Evolutionary conservation across 2,113 vertebrate genomes (phyloP).

Genomic region (Albula goreensis): DNA sequence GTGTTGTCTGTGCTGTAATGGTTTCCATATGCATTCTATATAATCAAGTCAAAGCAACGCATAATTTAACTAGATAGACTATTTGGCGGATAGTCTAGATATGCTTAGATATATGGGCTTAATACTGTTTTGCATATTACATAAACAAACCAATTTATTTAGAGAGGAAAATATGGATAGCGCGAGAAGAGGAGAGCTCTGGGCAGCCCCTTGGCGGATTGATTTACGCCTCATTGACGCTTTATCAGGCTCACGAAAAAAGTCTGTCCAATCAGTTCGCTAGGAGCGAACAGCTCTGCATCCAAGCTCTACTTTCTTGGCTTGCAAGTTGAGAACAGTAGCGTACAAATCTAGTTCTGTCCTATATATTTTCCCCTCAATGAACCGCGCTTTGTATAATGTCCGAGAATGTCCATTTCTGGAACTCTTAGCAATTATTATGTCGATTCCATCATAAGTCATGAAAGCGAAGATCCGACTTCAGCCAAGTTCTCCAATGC

Average conservation of each 20-base stretch:
- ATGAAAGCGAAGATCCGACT: constrained; percentile 89
- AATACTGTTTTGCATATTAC: constrained; percentile 64
- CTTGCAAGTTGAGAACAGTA: constrained; percentile 77
- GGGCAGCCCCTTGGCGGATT: constrained; percentile 80
- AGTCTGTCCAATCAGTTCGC: constrained; percentile 96
- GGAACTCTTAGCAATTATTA: constrained; percentile 98
- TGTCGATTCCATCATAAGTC: constrained; percentile 99
- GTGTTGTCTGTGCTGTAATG: constrained; percentile 44
- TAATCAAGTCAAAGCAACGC: constrained; percentile 34
- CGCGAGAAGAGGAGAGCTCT: constrained; percentile 69
- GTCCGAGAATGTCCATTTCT: constrained; percentile 98
- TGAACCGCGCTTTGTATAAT: constrained; percentile 87
- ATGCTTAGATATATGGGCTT: constrained; percentile 10
- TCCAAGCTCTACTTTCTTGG: constrained; percentile 90
- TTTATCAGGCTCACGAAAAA: constrained; percentile 93
- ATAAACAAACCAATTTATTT: constrained; percentile 65
- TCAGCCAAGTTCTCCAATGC: constrained; percentile 83
- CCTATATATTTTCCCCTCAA: constrained; percentile 77
- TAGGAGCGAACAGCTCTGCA: constrained; percentile 77
- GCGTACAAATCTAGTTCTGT: constrained; percentile 75
- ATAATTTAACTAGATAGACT: constrained; percentile 37
- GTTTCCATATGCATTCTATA: constrained; percentile 39
- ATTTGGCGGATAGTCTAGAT: constrained; percentile 6
- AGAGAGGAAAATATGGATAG: constrained; percentile 73
- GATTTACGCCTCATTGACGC: constrained; percentile 92